Percentiles rank a stretch among this genome's conserved stretches.
These are phyloP conservation scores for Plecotus auritus DNA, from an alignment of 2,113 vertebrate genomes.

Conservation along the genomic window DNA sequence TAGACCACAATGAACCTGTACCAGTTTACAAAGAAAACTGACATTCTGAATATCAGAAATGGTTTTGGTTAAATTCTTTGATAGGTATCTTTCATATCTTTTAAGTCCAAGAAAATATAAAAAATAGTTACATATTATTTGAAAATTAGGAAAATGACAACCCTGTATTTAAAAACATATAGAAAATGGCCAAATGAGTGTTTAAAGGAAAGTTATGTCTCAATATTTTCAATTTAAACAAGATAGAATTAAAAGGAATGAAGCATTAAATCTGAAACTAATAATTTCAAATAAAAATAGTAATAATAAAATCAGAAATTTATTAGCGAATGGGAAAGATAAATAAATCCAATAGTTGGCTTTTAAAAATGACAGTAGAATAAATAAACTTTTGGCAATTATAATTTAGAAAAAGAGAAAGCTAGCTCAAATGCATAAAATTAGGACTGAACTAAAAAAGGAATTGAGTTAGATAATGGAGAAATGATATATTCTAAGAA, in stretches of 20 bases:
- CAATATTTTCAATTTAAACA: conserved; percentile 10
- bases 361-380: conserved; percentile 29
- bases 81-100: background rate
- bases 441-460: conserved; percentile 8
- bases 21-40: background rate
- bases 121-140: conserved; percentile 20
- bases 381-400: background rate
- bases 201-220: background rate
- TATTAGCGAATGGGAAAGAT: conserved; percentile 37
- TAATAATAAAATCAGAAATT: conserved; percentile 16
- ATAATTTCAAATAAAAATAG: background rate
- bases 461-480: background rate
- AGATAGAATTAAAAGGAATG: background rate
- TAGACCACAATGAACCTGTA: background rate
- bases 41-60: background rate
- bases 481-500: conserved; percentile 7
- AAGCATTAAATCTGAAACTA: background rate
- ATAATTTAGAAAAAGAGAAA: conserved; percentile 31
- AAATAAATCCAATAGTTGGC: background rate
- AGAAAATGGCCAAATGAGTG: background rate
- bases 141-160: conserved; percentile 30
- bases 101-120: background rate
- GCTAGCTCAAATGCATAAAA: conserved; percentile 10
- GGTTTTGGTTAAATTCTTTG: conserved; percentile 26
- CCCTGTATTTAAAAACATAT: conserved; percentile 15